Evolutionary conservation across 2,113 vertebrate species (phyloP), one percentile per base, ranked within the genome.

Genomic region (Melospiza melodia): DNA sequence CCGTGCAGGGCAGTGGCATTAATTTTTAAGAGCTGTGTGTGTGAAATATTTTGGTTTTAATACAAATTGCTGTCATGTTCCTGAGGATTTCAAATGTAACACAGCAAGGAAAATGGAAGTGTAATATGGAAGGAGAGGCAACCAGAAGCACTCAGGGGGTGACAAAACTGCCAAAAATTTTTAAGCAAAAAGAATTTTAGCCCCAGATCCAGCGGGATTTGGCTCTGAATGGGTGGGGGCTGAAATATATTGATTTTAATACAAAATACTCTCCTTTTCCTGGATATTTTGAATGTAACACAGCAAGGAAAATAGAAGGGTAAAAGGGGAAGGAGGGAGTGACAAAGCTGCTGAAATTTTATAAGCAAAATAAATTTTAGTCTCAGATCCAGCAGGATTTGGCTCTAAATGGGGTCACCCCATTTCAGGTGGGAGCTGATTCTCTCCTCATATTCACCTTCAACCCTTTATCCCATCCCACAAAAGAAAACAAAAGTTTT

Each of bases 1-100:
- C 5, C 2, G 2, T 14, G n/a, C 10, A 7, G 15, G 9, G 28
- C 2, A 4, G 3, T 2, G 1, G 3, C 24, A 24, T 39, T n/a
- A 14, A 8, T 23, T 15, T 15, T 30, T 51, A 24, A 3, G 39
- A 19, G 11, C 0, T 63, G 2, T 37, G 4, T 5, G 18, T 17
- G 30, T 51, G 30, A 63, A 81, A 65, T 3, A 1, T 0, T 0
- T 7, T 46, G 35, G 2, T 0, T 83, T 90, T 61, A 51, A 48
- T 39, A 7, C n/a, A 59, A 59, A 59, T 35, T 35, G 14, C 10
- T 35, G 33, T 35, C 22, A 3, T 35, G 24, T 58, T 35, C 14
- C 22, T 35, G 57, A 24, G 22, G 22, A 16, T 59, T 58, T 58
- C 35, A 59, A 3, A 35, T 35, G 33, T n/a, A 57, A 44, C 12